Percentiles rank a stretch among this genome's conserved stretches.
These are phyloP conservation scores for Dynastes grantii DNA, from an alignment of 2,888 invertebrate species.

Conservation along the genomic window DNA sequence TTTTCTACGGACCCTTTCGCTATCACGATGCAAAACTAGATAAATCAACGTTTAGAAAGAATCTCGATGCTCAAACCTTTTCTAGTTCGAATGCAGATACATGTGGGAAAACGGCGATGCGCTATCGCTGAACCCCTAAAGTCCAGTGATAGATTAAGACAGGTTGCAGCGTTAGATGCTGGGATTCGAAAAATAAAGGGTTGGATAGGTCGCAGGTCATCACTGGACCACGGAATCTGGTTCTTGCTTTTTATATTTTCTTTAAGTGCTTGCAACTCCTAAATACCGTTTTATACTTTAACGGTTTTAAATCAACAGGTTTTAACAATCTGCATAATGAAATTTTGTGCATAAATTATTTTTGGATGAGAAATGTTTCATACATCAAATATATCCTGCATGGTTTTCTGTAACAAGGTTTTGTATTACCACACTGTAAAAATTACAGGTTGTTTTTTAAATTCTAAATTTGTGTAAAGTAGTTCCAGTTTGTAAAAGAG, in stretches of 20 bases:
- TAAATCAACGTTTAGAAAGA: constrained; percentile 43
- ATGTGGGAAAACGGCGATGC: constrained; percentile 48
- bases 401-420: not conserved
- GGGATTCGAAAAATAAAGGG: constrained; percentile 52
- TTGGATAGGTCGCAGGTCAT: constrained; percentile 54
- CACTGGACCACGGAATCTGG: constrained; percentile 51
- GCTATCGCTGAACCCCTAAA: constrained; percentile 48
- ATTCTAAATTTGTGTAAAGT: no score
- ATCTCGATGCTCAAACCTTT: constrained; percentile 50
- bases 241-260: constrained; percentile 37
- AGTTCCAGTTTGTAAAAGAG: no score
- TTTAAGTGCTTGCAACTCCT: constrained; percentile 20
- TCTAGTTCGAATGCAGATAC: constrained; percentile 46
- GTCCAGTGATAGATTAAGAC: constrained; percentile 52
- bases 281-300: constrained; percentile 38
- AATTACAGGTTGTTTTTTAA: no score
- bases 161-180: constrained; percentile 53
- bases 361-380: not conserved
- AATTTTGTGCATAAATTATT: constrained; percentile 2
- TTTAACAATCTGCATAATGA: constrained; percentile 31
- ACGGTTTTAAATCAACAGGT: constrained; percentile 47
- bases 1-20: constrained; percentile 21
- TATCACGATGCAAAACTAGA: constrained; percentile 29
- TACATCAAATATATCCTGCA: no score
- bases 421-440: not conserved